phyloP scores from a whole-genome alignment of 2,888 invertebrate species.

The Liposcelis brunnea region DNA sequence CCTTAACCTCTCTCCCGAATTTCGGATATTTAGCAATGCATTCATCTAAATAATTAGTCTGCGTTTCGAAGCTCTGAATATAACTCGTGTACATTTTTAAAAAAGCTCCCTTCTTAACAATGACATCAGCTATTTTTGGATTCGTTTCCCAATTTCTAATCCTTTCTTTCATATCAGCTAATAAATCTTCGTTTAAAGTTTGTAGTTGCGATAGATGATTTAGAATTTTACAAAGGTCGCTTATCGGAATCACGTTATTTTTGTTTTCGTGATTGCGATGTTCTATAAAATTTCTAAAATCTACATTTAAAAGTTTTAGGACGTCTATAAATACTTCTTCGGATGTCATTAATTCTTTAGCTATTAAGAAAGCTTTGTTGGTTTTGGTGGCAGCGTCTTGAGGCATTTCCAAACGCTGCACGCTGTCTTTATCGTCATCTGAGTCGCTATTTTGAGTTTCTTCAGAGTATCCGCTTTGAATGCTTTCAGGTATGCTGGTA shows the following conservation, averaged over 20 bases:
- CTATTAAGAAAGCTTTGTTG: conserved; percentile 30
- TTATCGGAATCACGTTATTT: conserved; percentile 26
- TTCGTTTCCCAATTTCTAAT: conserved; percentile 29
- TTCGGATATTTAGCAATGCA: conserved; percentile 29
- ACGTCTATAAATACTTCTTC: conserved; percentile 36
- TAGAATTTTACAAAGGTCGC: conserved; percentile 30
- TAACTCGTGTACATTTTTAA: conserved; percentile 37
- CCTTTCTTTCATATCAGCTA: conserved; percentile 31
- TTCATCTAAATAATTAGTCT: conserved; percentile 30
- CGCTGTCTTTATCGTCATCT: no score
- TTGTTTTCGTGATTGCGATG: conserved; percentile 19
- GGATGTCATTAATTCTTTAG: conserved; percentile 34
- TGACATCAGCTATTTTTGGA: conserved; percentile 34
- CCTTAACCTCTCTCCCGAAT: conserved; percentile 29
- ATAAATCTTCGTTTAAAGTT: conserved; percentile 32
- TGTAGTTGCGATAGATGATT: conserved; percentile 33
- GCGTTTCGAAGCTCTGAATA: conserved; percentile 34
- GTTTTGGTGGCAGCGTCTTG: neutral
- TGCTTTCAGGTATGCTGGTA: no score
- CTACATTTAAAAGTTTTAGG: conserved; percentile 31
- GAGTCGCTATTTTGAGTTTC: no score
- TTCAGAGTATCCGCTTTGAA: no score
- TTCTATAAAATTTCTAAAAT: conserved; percentile 29
- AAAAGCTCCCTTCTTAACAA: conserved; percentile 39
- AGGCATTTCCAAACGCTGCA: no score